Conservation (phyloP, 2,888 invertebrate species). For the Theretra japonica region DNA sequence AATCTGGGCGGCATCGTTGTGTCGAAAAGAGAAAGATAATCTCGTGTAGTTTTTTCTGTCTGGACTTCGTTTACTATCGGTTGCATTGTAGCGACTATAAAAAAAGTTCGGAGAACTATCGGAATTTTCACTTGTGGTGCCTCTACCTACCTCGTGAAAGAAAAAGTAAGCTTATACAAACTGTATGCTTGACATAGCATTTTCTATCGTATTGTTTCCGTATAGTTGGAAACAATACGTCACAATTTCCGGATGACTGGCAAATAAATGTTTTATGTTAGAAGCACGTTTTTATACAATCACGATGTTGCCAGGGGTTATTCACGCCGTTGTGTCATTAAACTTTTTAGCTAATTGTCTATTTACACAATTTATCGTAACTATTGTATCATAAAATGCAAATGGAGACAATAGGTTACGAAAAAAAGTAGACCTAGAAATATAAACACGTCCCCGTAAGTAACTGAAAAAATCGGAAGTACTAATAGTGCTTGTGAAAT, state of each 20-base stretch:
- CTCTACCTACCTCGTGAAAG: no score
- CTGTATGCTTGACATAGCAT: no score
- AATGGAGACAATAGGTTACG: neutral
- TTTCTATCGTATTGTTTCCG: no score
- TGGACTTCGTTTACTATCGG: no score
- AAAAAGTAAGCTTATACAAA: no score
- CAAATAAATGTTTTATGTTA: neutral
- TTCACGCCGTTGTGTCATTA: neutral
- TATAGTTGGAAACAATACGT: neutral
- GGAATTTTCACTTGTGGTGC: no score
- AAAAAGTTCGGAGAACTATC: no score
- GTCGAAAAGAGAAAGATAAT: no score
- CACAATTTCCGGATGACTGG: constrained; percentile 26
- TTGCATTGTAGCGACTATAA: no score
- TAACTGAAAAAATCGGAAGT: neutral
- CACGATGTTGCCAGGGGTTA: neutral
- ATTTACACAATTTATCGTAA: neutral
- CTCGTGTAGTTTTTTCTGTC: no score
- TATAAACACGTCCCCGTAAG: neutral
- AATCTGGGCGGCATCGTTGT: no score
- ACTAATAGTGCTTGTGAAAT: neutral
- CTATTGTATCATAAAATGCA: neutral
- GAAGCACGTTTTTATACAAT: constrained; percentile 1
- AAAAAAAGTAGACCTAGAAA: no score
- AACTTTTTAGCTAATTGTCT: neutral